Evolutionary conservation across 2,113 vertebrate species (phyloP).

Genomic region (Tricholaema leucomelas): DNA sequence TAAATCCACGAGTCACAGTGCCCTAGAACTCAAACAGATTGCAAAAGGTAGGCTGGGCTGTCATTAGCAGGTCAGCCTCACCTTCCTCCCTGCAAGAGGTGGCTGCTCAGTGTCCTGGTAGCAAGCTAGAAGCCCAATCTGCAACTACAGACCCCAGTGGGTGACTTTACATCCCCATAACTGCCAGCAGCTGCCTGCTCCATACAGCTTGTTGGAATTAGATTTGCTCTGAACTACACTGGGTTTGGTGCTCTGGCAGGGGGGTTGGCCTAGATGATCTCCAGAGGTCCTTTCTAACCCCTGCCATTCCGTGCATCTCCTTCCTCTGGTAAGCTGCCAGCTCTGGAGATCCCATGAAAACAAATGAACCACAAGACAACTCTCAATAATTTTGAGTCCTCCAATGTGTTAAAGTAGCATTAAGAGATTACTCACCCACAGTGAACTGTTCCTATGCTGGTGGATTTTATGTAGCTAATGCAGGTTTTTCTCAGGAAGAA

Average conservation of each 20-base stretch:
- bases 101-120: background rate
- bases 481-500: background rate
- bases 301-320: background rate
- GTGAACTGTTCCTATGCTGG: background rate
- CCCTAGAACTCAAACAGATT: background rate
- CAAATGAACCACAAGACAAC: background rate
- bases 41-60: background rate
- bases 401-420: background rate
- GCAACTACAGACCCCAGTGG: background rate
- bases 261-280: too few species aligned
- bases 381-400: background rate
- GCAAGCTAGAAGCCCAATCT: background rate
- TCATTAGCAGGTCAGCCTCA: background rate
- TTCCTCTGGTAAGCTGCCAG: rapidly evolving
- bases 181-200: background rate
- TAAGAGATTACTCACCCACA: background rate
- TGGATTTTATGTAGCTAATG: background rate
- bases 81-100: background rate
- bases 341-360: background rate
- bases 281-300: too few species aligned
- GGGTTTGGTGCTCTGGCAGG: too few species aligned
- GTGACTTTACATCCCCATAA: background rate
- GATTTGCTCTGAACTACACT: background rate
- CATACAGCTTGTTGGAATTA: background rate
- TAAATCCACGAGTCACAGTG: background rate